Evolutionary conservation across 2,888 invertebrate genomes (phyloP).

Genomic region (Melanotus villosus): DNA sequence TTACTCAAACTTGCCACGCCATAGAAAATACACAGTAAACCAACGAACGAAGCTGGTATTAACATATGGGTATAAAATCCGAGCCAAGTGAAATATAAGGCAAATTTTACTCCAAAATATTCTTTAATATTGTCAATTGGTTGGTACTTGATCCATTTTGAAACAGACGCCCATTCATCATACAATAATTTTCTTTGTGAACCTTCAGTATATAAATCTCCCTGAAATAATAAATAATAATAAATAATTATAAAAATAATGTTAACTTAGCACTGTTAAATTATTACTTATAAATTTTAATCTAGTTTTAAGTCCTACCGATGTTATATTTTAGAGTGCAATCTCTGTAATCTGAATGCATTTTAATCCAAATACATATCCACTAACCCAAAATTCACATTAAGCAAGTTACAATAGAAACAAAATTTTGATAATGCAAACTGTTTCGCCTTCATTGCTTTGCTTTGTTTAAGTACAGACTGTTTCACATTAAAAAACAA

Average conservation of each 20-base stretch:
- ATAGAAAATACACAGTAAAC: constrained; percentile 77
- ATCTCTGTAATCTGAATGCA: too few species aligned
- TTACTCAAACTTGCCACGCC: constrained; percentile 70
- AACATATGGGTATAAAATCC: constrained; percentile 90
- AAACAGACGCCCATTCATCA: constrained; percentile 80
- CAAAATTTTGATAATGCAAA: too few species aligned
- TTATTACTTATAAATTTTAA: too few species aligned
- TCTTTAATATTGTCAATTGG: constrained; percentile 84
- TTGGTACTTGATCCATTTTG: constrained; percentile 80
- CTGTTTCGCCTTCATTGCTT: too few species aligned
- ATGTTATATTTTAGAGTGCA: too few species aligned
- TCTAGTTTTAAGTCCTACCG: too few species aligned
- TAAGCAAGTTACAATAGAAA: too few species aligned
- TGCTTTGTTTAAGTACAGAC: too few species aligned
- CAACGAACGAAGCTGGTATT: constrained; percentile 80
- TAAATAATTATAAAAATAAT: constrained; percentile 4
- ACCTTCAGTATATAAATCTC: constrained; percentile 69
- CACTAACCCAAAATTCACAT: too few species aligned
- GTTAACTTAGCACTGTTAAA: not conserved
- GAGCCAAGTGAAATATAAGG: constrained; percentile 87
- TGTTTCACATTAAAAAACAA: too few species aligned
- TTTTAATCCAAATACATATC: too few species aligned
- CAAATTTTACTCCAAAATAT: constrained; percentile 84
- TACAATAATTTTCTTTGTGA: constrained; percentile 72
- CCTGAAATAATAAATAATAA: constrained; percentile 65